phyloP scores from a whole-genome alignment of 2,797 vertebrate species.

The Cheirogaleus major region DNA sequence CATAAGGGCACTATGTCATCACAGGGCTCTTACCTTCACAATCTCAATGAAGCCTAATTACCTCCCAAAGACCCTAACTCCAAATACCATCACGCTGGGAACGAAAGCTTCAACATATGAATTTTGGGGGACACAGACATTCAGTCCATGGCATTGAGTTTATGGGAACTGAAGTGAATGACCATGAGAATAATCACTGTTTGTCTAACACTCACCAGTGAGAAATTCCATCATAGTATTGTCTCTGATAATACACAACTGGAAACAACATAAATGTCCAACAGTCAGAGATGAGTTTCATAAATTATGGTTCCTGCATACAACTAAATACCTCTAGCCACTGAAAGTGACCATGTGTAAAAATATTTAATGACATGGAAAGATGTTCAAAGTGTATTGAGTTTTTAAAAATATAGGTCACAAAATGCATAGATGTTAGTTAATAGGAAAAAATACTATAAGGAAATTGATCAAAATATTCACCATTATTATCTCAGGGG shows the following conservation, averaged over 20 bases:
- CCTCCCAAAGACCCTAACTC: background rate
- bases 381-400: background rate
- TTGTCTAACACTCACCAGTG: background rate
- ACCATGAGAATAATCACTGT: background rate
- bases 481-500: background rate
- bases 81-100: background rate
- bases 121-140: background rate
- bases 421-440: slow-evolving; percentile 20
- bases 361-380: background rate
- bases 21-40: background rate
- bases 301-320: background rate
- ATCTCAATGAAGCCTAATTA: background rate
- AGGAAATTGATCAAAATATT: background rate
- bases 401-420: background rate
- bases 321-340: background rate
- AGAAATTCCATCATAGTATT: background rate
- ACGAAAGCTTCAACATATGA: background rate
- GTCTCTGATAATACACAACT: background rate
- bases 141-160: background rate
- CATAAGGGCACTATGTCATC: background rate
- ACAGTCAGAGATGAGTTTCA: background rate
- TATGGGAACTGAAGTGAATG: background rate
- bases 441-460: background rate
- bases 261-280: background rate
- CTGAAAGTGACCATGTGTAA: background rate